phyloP scores from a whole-genome alignment of 2,888 invertebrate genomes.

The Pyrrhosoma nymphula region DNA sequence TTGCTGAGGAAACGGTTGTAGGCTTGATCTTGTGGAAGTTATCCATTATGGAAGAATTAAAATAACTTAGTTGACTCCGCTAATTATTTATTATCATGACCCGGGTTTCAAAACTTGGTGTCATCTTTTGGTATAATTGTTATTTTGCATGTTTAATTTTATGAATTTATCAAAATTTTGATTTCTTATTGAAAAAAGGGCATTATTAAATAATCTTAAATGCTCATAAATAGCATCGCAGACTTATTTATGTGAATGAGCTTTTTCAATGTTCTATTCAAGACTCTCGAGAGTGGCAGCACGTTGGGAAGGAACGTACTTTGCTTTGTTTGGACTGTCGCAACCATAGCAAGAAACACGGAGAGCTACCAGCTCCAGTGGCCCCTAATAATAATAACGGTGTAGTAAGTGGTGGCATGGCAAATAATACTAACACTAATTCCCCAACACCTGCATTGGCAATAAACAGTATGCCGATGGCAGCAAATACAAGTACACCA shows the following conservation, averaged over 20 bases:
- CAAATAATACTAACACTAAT: slow-evolving; percentile 41
- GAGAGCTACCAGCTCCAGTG: slow-evolving; percentile 82
- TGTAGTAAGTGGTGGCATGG: slow-evolving; percentile 45
- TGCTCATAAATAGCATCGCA: too few relatives aligned
- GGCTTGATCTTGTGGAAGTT: too few relatives aligned
- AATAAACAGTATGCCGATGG: slow-evolving; percentile 70
- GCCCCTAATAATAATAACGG: slow-evolving; percentile 75
- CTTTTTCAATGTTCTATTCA: slow-evolving; percentile 71
- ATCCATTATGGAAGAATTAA: too few relatives aligned
- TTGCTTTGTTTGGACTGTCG: slow-evolving; percentile 89
- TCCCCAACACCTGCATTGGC: slow-evolving; percentile 70
- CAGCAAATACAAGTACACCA: slow-evolving; percentile 70
- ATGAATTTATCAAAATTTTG: too few relatives aligned
- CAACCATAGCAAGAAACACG: slow-evolving; percentile 87
- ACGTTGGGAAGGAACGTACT: slow-evolving; percentile 85
- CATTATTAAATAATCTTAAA: too few relatives aligned
- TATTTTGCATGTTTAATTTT: too few relatives aligned
- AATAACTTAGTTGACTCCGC: too few relatives aligned
- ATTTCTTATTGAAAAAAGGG: too few relatives aligned
- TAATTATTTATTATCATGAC: too few relatives aligned
- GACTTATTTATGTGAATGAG: slow-evolving; percentile 29
- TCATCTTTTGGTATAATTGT: too few relatives aligned
- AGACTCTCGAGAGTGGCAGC: slow-evolving; percentile 87
- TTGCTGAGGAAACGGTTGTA: too few relatives aligned
- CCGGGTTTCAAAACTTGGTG: too few relatives aligned